Conservation (phyloP, 30 jellyfish, hydroid and myxozoan genomes). For the Sanderia malayensis region DNA sequence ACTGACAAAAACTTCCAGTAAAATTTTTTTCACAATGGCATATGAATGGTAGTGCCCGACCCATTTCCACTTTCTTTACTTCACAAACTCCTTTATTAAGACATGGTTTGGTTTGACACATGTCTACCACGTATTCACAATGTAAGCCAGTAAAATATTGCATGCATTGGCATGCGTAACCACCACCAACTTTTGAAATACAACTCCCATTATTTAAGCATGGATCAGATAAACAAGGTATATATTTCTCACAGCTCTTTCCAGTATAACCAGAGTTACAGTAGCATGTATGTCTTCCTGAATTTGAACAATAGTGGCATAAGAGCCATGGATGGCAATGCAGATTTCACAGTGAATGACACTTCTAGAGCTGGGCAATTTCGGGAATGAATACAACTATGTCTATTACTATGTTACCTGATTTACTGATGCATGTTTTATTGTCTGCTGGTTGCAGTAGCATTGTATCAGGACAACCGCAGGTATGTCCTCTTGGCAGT, state of each 20-base stretch:
- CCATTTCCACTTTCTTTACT: background rate
- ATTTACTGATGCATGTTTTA: slow-evolving; percentile 33
- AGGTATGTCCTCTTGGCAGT: slow-evolving; percentile 48
- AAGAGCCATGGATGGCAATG: no score
- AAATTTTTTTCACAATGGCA: slow-evolving; percentile 14
- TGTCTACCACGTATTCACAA: slow-evolving; percentile 10
- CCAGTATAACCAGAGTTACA: slow-evolving; percentile 25
- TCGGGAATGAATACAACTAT: no score
- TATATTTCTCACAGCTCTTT: slow-evolving; percentile 27
- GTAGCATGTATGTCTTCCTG: slow-evolving; percentile 4
- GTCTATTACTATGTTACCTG: no score
- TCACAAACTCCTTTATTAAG: slow-evolving; percentile 22
- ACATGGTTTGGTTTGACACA: slow-evolving; percentile 8
- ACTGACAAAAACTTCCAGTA: slow-evolving; percentile 29
- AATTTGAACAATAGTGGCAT: no score
- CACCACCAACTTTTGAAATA: background rate
- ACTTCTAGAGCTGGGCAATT: no score
- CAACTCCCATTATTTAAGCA: slow-evolving; percentile 22
- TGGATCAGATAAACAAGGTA: slow-evolving; percentile 29
- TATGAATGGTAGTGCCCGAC: background rate
- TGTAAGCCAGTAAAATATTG: slow-evolving; percentile 33
- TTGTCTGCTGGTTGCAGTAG: slow-evolving; percentile 41
- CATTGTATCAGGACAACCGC: slow-evolving; percentile 69
- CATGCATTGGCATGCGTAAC: slow-evolving; percentile 19
- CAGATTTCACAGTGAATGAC: no score